Percentiles rank a stretch among this genome's conserved stretches.
phyloP scores from a whole-genome alignment of 1,140 invertebrate genomes.

The Cataglyphis hispanica region DNA sequence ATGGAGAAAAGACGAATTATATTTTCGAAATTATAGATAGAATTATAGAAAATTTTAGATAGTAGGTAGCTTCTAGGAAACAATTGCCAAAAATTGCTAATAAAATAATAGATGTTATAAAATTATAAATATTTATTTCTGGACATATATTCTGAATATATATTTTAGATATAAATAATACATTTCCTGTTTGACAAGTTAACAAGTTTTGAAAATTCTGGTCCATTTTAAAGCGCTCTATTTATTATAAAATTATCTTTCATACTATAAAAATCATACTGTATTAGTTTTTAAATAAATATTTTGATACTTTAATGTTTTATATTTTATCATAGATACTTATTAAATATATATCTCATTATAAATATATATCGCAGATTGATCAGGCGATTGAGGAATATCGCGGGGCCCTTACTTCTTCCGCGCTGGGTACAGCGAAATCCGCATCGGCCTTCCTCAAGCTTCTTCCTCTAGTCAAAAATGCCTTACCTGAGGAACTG shows the following conservation, averaged over 20 bases:
- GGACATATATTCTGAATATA: no score
- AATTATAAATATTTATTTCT: no score
- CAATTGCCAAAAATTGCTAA: no score
- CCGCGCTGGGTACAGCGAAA: constrained; percentile 88
- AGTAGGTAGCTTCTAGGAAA: no score
- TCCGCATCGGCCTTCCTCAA: constrained; percentile 89
- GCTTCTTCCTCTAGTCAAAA: constrained; percentile 88
- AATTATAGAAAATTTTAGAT: no score
- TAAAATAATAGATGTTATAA: no score
- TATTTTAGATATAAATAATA: no score
- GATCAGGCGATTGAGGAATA: constrained; percentile 87
- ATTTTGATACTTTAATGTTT: not conserved
- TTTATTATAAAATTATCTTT: not conserved
- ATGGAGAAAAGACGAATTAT: no score
- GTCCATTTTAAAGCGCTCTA: no score
- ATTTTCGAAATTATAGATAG: no score
- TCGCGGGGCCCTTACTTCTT: constrained; percentile 85
- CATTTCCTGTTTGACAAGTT: no score
- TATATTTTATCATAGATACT: constrained; percentile 4
- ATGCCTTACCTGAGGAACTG: constrained; percentile 88
- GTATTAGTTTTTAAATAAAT: not conserved
- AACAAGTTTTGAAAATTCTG: no score
- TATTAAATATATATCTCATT: constrained; percentile 50
- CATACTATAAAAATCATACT: not conserved
- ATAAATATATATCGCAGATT: constrained; percentile 81